A percentile compares a stretch with the other conserved stretches of the same genome.
Evolutionary conservation across 1,140 invertebrate species (phyloP).

Genomic region (Sycophaga agraensis): DNA sequence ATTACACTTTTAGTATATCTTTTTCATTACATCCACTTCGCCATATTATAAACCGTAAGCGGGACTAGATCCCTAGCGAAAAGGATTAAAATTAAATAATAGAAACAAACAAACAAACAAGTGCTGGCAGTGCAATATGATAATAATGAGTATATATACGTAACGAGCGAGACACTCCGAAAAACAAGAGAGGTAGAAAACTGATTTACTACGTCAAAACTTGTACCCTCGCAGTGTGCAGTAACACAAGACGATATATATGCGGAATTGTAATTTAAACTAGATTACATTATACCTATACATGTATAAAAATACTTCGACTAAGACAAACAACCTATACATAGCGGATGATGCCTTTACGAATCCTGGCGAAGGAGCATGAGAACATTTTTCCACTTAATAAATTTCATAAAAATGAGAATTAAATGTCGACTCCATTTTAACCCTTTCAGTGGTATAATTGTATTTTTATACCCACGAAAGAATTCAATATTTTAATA

Average conservation of each 20-base stretch:
- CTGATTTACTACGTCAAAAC: constrained; percentile 18
- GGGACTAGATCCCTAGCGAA: background rate
- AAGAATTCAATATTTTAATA: too few species aligned
- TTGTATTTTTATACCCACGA: too few species aligned
- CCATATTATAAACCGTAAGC: constrained; percentile 25
- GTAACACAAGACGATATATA: background rate
- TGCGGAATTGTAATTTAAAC: background rate
- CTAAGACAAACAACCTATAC: too few species aligned
- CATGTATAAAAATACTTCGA: too few species aligned
- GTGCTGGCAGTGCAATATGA: constrained; percentile 39
- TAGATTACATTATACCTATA: too few species aligned
- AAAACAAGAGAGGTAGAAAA: constrained; percentile 21
- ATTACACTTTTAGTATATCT: constrained; percentile 18
- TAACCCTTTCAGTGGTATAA: too few species aligned
- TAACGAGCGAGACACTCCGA: background rate
- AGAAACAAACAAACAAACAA: constrained; percentile 20
- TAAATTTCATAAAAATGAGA: too few species aligned
- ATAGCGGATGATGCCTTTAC: too few species aligned
- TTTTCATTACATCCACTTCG: too few species aligned
- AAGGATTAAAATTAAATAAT: too few species aligned
- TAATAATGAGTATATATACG: constrained; percentile 4
- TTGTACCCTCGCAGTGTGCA: constrained; percentile 26
- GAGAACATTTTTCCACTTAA: too few species aligned
- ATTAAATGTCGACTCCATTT: too few species aligned
- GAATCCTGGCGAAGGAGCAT: background rate